Evolutionary conservation across 2,797 vertebrate species (phyloP).

Genomic region (Clamator glandarius): DNA sequence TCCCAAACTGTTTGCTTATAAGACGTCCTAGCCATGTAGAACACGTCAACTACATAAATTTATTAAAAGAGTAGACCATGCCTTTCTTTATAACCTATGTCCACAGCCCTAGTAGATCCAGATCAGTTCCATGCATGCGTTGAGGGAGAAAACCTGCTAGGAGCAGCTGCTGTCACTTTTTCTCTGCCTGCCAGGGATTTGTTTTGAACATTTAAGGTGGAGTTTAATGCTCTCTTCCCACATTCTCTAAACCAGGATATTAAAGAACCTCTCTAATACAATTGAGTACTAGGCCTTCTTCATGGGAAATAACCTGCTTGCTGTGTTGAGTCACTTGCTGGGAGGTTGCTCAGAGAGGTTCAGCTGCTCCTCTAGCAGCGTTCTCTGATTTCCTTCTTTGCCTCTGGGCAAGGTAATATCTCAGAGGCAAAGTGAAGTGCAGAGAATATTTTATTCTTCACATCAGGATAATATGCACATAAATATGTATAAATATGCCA

Average conservation of each 20-base stretch:
- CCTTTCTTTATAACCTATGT: neutral
- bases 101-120: neutral
- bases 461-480: neutral
- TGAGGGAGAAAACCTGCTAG: neutral
- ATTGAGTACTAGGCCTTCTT: neutral
- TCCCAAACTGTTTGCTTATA: neutral
- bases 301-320: neutral
- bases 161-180: neutral
- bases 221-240: neutral
- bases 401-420: neutral
- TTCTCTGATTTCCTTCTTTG: slow-evolving; percentile 1
- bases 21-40: neutral
- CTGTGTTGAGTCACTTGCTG: neutral
- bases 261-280: neutral
- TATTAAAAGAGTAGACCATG: neutral
- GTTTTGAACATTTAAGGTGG: neutral
- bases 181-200: neutral
- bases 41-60: neutral
- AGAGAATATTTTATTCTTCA: slow-evolving; percentile 24
- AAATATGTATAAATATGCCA: slow-evolving; percentile 32
- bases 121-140: neutral
- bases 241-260: neutral
- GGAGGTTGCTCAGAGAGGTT: neutral
- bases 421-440: neutral
- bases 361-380: neutral